Conservation (phyloP, 2,888 invertebrate genomes). For the Tridacna gigas region DNA sequence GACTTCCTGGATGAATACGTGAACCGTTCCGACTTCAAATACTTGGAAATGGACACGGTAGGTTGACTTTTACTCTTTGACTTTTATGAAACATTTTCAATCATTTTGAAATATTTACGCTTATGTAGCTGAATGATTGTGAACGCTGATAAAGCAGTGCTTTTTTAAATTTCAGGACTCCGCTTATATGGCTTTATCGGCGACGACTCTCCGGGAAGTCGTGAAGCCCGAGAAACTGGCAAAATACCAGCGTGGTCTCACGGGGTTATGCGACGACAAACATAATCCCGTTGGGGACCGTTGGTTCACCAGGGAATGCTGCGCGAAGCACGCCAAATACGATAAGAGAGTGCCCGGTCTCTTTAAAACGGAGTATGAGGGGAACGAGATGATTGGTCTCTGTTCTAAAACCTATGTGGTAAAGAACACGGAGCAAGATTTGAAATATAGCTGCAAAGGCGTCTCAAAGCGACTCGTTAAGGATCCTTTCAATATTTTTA, state of each 20-base stretch:
- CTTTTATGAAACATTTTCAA: too few species aligned
- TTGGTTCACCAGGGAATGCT: constrained; percentile 47
- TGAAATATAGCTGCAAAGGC: constrained; percentile 46
- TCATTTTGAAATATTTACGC: too few species aligned
- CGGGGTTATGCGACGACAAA: constrained; percentile 41
- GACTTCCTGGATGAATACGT: constrained; percentile 24
- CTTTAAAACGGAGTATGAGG: constrained; percentile 30
- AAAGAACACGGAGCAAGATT: constrained; percentile 26
- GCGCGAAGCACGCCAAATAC: constrained; percentile 38
- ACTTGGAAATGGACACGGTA: constrained; percentile 19
- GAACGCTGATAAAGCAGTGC: not conserved
- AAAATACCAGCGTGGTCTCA: constrained; percentile 36
- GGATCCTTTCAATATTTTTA: constrained; percentile 31
- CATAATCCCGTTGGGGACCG: constrained; percentile 36
- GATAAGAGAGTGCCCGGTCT: constrained; percentile 39
- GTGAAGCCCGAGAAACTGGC: constrained; percentile 31
- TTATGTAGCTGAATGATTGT: not conserved
- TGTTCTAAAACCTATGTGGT: constrained; percentile 60
- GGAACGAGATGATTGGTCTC: constrained; percentile 37
- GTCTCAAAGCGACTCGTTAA: constrained; percentile 30
- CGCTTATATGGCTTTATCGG: constrained; percentile 39
- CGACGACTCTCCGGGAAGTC: constrained; percentile 21
- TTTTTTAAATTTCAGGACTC: constrained; percentile 26
- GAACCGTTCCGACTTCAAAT: constrained; percentile 17
- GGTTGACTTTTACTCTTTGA: too few species aligned